Conservation (phyloP, 2,888 invertebrate genomes). For the Muscina levida region DNA sequence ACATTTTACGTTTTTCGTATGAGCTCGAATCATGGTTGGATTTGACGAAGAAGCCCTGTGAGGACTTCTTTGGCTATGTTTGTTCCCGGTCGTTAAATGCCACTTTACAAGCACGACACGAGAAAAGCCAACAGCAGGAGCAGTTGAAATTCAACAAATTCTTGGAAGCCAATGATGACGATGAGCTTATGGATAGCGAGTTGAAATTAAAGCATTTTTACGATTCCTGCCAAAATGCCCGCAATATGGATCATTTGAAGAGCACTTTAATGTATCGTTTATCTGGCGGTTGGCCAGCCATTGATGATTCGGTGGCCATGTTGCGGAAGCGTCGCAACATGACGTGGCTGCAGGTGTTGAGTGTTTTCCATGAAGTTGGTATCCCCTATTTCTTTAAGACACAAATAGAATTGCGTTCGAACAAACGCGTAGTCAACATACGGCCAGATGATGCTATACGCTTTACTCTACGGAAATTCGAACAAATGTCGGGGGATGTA, state of each 20-base stretch:
- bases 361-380: conserved; percentile 76
- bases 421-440: conserved; percentile 73
- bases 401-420: conserved; percentile 74
- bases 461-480: conserved; percentile 74
- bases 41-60: conserved; percentile 71
- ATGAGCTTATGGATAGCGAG: conserved; percentile 74
- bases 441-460: conserved; percentile 71
- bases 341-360: conserved; percentile 74
- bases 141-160: conserved; percentile 73
- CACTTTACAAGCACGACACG: conserved; percentile 66
- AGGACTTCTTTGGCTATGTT: conserved; percentile 76
- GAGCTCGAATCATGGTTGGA: conserved; percentile 74
- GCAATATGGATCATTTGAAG: conserved; percentile 72
- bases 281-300: conserved; percentile 77
- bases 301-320: conserved; percentile 69
- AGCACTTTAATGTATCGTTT: conserved; percentile 72
- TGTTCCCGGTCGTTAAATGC: conserved; percentile 71
- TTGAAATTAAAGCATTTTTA: conserved; percentile 75
- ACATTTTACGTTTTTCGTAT: conserved; percentile 72
- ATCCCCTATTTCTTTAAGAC: conserved; percentile 75
- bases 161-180: conserved; percentile 68
- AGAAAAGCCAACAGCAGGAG: conserved; percentile 69
- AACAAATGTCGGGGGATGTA: conserved; percentile 73
- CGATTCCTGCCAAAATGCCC: conserved; percentile 73
- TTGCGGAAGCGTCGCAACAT: conserved; percentile 69